Base-by-base conservation (phyloP, 2,888 invertebrate species). In the Dryobotodes eremita region DNA sequence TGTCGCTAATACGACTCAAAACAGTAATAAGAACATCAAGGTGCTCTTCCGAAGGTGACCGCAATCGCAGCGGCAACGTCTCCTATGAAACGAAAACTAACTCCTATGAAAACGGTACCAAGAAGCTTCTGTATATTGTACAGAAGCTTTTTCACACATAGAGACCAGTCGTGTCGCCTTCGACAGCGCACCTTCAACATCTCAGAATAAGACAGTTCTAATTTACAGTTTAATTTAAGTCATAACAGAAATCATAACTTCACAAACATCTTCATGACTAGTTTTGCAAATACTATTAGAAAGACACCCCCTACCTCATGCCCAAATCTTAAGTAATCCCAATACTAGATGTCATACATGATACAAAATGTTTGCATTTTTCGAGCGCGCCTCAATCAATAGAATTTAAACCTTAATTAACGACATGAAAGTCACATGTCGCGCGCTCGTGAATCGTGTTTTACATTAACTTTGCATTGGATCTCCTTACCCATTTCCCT, bases 401-500 rank as follows among this genome's bases (percentile, higher is more conserved):
- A 10, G 2, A 69, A 53, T 69, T 50, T 8, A 53, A 53, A 31
- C 15, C 23, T 31, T 50, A 31, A 20, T 26, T 50, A 15, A 50
- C n/a, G 8, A 20, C n/a, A 50, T 17, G 6, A 73, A 50, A 26
- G n/a, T 73, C 20, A 15, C 13, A 50, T 6, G 13, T 50, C 23
- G 8, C 8, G 50, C 13, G 5, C n/a, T 50, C 15, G 50, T 69
- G 15, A 23, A 5, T 36, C 31, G 17, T 31, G 59, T 7, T 31
- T 17, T 42, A 50, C n/a, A 42, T 6, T 10, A 73, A 42, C 26
- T 15, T 10, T 10, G 15, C 15, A 73, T 69, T 31, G 53, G 20
- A 31, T 4, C 11, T 55, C n/a, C 94, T 92, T 90, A 99, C 99
- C 99, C 99, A 99, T 97, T 99, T 99, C 50, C 99, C 99, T 75